Evolutionary conservation across 2,888 invertebrate species (phyloP), one percentile per base, ranked within the genome.

Genomic region (Drosophila longiperda): DNA sequence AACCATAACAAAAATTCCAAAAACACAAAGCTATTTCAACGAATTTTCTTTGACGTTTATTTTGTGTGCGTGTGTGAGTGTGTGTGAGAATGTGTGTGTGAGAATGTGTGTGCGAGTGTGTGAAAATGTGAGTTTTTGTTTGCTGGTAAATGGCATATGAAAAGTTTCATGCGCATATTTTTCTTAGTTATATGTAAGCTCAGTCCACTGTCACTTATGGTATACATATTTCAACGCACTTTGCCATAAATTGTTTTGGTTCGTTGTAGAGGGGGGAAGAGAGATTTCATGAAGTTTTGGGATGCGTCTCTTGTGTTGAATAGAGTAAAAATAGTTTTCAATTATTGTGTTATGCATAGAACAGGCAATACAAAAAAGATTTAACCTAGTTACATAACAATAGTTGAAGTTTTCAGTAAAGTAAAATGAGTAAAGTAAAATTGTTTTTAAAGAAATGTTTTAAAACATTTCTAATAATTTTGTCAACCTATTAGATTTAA

Each of bases 111-210:
- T 48, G 38, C 20, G 49, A n/a, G 45, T 45, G 34, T 57, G 53
- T n/a, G 49, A 42, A 32, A 23, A 34, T 45, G 52, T 45, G 26
- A 55, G n/a, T 72, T 66, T 66, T 69, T 61, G 45, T 66, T 55
- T 69, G 68, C 55, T 76, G 53, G 61, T 66, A 80, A 78, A 80
- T 69, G 73, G 64, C 64, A 80, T 76, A 78, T 76, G 73, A 86
- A 83, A 87, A 81, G 73, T 78, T 87, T 73, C 75, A 78, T 83
- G 69, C 66, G 75, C 73, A 83, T 86, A 81, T 83, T 73, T 78
- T 72, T 69, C 69, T 64, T 59, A 77, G 61, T 53, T 73, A 54
- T 66, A 53, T 63, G 36, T 49, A 23, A 52, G 50, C 49, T 45
- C 29, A 23, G 50, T 49, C 38, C 57, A 26, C 42, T 63, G 57